Base-by-base conservation (phyloP, 2,888 invertebrate species). In the Piscicola geometra region DNA sequence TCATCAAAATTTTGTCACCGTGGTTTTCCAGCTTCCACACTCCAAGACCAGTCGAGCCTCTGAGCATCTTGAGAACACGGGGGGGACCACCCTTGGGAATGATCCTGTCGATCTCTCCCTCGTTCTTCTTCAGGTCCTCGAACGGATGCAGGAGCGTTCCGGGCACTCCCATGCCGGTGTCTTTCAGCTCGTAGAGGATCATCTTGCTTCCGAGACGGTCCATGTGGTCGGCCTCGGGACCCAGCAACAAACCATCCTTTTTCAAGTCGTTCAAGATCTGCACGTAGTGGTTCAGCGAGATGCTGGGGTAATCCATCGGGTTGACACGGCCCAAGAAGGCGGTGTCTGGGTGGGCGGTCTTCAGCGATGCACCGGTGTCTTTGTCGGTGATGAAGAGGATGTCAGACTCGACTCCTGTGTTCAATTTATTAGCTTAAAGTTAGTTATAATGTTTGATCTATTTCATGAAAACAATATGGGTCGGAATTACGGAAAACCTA, bases 21-120 rank as follows among this genome's bases (percentile, higher is more conserved):
- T 77, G 69, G 68, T 76, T 78, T 52, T 78, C 75, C 60, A 76
- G 60, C 71, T 78, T 74, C 76, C 74, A 74, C 30, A 74, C 76
- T 3, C 75, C 78, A 1, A 72, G 50, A 25, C 75, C 75, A 52
- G 77, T 77, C n/a, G 78, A 77, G 5, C 78, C 78, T n/a, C 78
- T 76, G 74, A 78, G 67, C 78, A 78, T 78, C 67, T 78, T 78
- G 32, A 78, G 76, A 15, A 78, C 78, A 32, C 78, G 73, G 12
- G 78, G 76, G 18, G 77, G 77, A 28, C 78, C 78, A 5, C 78
- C 78, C n/a, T 60, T 60, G 28, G 78, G 78, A 28, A 78, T 52
- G 78, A 78, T 78, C 36, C 70, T 69, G 35, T 78, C 77, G 50
- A 78, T 73, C 74, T 78, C 78, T 21, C 78, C 77, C 60, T 71